Evolutionary conservation across 2,113 vertebrate genomes (phyloP), one percentile per base, ranked within the genome.

Genomic region (Sapajus apella): DNA sequence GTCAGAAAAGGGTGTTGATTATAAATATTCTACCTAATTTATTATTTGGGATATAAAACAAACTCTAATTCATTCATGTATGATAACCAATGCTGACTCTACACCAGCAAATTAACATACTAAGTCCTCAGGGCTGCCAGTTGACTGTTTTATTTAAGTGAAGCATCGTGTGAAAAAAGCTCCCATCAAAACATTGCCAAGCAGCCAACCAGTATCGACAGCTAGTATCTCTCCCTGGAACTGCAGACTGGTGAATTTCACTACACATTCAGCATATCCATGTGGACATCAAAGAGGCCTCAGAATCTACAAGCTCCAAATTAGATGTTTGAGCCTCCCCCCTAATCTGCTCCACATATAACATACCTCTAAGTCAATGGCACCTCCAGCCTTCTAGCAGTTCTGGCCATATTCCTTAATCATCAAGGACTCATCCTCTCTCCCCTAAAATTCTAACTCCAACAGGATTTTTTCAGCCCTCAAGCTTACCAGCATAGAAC

Each of bases 181-280:
- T 12, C 6, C 83, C 32, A 3, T 16, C 35, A 32, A 56, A 52
- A 30, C n/a, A n/a, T 3, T 27, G 35, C 50, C 25, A 23, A 12
- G 30, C 21, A 40, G 32, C 18, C 30, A 45, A 13, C 37, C 27
- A 12, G n/a, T 0, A 30, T 9, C 17, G 56, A 37, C 6, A 8
- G 9, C 66, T 0, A 0, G 0, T 3, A 25, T 17, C 32, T 70
- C 56, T 45, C 2, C 50, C 12, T 40, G 35, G 43, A 25, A n/a
- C n/a, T 40, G 18, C 50, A 58, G 47, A n/a, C 70, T 70, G 25
- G 3, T 2, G 27, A 18, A 40, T 23, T 25, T 2, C 17, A 6
- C 20, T 21, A 3, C 12, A 45, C 23, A 2, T 6, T 8, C 18
- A 0, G 3, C 9, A 2, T 23, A 30, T 45, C 76, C 8, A 0